These are phyloP conservation scores for Pachyramphus minor DNA, from an alignment of 2,113 vertebrate species.

Conservation along the genomic window DNA sequence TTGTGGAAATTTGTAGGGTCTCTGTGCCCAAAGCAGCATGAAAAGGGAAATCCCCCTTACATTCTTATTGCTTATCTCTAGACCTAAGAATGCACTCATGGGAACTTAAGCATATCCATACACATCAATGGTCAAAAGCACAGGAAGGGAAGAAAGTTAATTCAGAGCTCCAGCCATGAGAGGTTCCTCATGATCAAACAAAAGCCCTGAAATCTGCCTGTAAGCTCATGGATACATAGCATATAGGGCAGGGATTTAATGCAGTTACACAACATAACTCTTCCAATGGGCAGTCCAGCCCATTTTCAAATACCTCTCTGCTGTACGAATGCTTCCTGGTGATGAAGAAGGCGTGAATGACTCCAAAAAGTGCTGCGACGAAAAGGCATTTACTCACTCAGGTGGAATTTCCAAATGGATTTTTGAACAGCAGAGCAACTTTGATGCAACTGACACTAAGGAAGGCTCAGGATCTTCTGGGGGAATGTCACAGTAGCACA, in stretches of 20 bases:
- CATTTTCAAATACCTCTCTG: conserved; percentile 25
- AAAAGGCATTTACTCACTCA: conserved; percentile 15
- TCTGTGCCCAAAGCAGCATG: neutral
- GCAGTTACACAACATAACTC: conserved; percentile 15
- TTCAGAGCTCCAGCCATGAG: neutral
- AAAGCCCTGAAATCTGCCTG: neutral
- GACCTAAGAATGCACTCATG: neutral
- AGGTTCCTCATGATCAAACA: neutral
- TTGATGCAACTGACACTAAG: neutral
- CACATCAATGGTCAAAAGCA: neutral
- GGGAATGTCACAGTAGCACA: neutral
- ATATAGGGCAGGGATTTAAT: neutral
- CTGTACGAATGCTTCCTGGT: conserved; percentile 32
- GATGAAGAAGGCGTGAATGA: neutral
- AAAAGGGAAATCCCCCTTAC: neutral
- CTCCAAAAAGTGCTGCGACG: neutral
- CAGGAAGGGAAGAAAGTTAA: neutral
- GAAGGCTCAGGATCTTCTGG: neutral
- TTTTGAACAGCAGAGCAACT: neutral
- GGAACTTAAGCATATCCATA: neutral
- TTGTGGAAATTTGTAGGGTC: neutral
- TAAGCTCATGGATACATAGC: neutral
- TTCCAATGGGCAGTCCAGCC: neutral
- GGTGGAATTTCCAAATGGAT: neutral
- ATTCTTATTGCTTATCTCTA: neutral